These are phyloP conservation scores for Mythimna pallens DNA, from an alignment of 2,888 invertebrate species.

Conservation along the genomic window DNA sequence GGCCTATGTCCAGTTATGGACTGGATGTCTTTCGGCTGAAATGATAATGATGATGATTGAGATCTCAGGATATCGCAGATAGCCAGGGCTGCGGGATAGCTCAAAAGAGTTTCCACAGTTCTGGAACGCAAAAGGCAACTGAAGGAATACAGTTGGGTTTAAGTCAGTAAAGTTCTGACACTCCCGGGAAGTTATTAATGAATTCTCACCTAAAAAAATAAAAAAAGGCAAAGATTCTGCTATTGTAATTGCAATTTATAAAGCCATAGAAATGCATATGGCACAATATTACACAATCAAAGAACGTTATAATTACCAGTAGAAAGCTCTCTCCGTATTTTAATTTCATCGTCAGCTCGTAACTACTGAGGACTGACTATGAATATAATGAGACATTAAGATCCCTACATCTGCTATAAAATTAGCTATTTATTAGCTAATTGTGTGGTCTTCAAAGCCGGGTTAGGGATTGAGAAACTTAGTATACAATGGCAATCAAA, in stretches of 20 bases:
- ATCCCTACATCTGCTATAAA: conserved; percentile 36
- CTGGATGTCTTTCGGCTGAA: too few relatives aligned
- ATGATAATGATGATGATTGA: too few relatives aligned
- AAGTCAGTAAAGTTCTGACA: too few relatives aligned
- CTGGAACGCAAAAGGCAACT: too few relatives aligned
- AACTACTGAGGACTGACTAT: conserved; percentile 53
- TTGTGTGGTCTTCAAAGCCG: conserved; percentile 47
- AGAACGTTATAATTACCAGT: conserved; percentile 14
- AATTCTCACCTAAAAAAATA: too few relatives aligned
- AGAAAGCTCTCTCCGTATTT: conserved; percentile 16
- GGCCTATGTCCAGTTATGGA: too few relatives aligned
- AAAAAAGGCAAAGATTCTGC: not conserved
- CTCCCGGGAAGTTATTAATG: too few relatives aligned
- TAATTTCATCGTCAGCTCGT: conserved; percentile 42
- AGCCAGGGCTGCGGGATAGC: too few relatives aligned
- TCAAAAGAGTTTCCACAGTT: too few relatives aligned
- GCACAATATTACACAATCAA: not conserved
- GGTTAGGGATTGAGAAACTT: not conserved
- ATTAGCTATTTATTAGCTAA: conserved; percentile 25
- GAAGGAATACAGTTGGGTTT: too few relatives aligned
- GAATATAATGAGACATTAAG: conserved; percentile 54
- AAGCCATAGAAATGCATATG: not conserved
- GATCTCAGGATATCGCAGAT: too few relatives aligned
- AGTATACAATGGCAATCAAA: not conserved
- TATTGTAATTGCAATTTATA: not conserved